Evolutionary conservation across 2,797 vertebrate species (phyloP).

Genomic region (Enteromius paludinosus): DNA sequence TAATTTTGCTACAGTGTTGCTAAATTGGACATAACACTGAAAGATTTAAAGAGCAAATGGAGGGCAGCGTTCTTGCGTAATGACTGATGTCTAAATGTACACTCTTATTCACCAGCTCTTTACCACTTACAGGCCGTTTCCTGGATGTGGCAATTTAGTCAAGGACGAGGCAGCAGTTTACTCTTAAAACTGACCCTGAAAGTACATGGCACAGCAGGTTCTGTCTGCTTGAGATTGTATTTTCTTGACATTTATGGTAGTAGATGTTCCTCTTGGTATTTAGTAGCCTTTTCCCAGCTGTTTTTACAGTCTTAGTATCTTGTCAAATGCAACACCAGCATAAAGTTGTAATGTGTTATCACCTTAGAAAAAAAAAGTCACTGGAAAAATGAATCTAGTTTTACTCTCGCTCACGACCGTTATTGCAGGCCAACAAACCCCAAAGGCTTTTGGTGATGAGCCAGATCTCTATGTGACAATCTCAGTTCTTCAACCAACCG

Average conservation of each 20-base stretch:
- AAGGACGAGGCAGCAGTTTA: constrained; percentile 25
- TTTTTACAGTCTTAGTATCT: neutral
- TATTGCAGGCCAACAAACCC: neutral
- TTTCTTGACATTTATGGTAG: constrained; percentile 6
- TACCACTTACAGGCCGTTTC: neutral
- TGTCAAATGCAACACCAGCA: neutral
- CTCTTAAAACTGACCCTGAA: constrained; percentile 24
- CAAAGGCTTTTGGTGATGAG: neutral
- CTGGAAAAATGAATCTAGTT: neutral
- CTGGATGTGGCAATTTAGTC: constrained; percentile 13
- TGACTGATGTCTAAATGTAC: constrained; percentile 7
- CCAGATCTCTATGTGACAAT: constrained; percentile 52
- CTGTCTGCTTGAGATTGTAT: constrained; percentile 1
- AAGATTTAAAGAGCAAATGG: constrained; percentile 25
- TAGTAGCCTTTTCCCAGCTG: neutral
- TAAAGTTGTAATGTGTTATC: constrained; percentile 4
- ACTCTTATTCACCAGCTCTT: constrained; percentile 19
- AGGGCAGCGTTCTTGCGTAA: constrained; percentile 21
- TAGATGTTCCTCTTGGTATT: neutral
- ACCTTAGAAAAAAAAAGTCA: neutral
- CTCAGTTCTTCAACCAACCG: constrained; percentile 35
- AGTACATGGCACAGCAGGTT: constrained; percentile 23
- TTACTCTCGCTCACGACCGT: neutral
- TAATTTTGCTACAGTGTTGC: constrained; percentile 54
- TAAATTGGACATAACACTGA: constrained; percentile 48